Evolutionary conservation across 2,888 invertebrate species (phyloP).

Genomic region (Brachypterus glaber): DNA sequence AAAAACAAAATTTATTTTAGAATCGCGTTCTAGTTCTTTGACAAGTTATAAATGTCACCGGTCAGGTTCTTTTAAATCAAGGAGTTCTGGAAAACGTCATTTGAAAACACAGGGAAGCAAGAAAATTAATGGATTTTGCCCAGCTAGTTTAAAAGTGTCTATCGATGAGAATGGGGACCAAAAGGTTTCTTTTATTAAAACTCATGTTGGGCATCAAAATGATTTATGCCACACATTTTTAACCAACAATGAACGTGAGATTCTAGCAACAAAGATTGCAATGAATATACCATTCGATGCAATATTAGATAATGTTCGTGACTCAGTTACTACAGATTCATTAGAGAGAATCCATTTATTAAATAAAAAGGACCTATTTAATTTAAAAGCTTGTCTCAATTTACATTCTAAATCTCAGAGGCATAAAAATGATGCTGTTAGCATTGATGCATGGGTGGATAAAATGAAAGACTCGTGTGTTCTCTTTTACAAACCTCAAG

Average conservation of each 20-base stretch:
- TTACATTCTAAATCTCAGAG: not conserved
- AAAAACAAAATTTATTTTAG: too few relatives aligned
- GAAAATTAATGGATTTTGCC: conserved; percentile 14
- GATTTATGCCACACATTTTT: not conserved
- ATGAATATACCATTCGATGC: not conserved
- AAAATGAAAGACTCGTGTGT: not conserved
- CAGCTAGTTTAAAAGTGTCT: conserved; percentile 8
- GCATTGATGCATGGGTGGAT: not conserved
- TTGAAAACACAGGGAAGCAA: conserved; percentile 11
- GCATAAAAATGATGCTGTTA: not conserved
- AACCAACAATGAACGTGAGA: not conserved
- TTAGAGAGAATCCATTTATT: not conserved
- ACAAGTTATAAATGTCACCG: conserved; percentile 13
- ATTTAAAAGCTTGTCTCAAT: not conserved
- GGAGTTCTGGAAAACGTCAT: conserved; percentile 6
- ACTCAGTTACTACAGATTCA: not conserved
- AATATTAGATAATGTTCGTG: not conserved
- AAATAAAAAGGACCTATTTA: not conserved
- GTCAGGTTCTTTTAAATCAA: conserved; percentile 9
- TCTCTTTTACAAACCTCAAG: not conserved
- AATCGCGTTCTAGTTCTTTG: too few relatives aligned
- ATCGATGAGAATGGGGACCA: conserved; percentile 4
- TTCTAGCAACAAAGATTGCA: not conserved
- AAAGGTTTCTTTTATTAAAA: conserved; percentile 8
- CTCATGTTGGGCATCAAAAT: conserved; percentile 11